Percentiles rank a stretch among this genome's conserved stretches.
Conservation (phyloP, 2,113 vertebrate species). For the Trachemys scripta region DNA sequence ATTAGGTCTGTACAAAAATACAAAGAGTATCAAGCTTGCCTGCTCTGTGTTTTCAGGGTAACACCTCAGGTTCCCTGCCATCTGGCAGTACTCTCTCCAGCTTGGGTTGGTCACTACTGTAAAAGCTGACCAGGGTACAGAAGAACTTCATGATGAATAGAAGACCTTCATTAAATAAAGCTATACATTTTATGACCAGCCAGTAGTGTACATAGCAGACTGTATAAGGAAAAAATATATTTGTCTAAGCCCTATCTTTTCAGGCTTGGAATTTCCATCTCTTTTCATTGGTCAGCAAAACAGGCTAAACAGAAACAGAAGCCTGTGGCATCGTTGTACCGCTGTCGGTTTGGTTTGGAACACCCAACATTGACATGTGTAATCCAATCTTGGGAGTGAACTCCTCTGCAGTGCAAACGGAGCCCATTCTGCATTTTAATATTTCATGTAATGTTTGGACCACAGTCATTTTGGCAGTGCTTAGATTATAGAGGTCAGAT, state of each 20-base stretch:
- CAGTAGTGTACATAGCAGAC: background rate
- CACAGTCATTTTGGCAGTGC: slow-evolving; percentile 31
- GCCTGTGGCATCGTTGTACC: fast-evolving
- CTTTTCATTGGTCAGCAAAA: slow-evolving; percentile 58
- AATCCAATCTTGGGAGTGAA: slow-evolving; percentile 33
- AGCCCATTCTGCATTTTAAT: background rate
- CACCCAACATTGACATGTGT: fast-evolving
- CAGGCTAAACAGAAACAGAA: slow-evolving; percentile 32
- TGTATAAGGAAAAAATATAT: background rate
- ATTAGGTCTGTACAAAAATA: background rate
- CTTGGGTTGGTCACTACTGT: background rate
- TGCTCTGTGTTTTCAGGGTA: background rate
- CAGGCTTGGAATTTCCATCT: background rate
- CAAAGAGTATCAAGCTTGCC: background rate
- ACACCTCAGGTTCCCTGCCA: background rate
- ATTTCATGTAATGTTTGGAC: slow-evolving; percentile 48
- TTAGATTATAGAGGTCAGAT: background rate
- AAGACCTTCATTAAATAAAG: background rate
- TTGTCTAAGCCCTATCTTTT: background rate
- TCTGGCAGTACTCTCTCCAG: background rate
- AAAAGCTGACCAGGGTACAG: background rate
- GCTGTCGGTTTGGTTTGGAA: slow-evolving; percentile 8
- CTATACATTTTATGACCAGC: background rate
- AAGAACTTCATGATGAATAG: background rate
- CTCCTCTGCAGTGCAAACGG: background rate